A percentile compares a stretch with the other conserved stretches of the same genome.
phyloP scores from a whole-genome alignment of 2,113 vertebrate genomes.

The Morone saxatilis region DNA sequence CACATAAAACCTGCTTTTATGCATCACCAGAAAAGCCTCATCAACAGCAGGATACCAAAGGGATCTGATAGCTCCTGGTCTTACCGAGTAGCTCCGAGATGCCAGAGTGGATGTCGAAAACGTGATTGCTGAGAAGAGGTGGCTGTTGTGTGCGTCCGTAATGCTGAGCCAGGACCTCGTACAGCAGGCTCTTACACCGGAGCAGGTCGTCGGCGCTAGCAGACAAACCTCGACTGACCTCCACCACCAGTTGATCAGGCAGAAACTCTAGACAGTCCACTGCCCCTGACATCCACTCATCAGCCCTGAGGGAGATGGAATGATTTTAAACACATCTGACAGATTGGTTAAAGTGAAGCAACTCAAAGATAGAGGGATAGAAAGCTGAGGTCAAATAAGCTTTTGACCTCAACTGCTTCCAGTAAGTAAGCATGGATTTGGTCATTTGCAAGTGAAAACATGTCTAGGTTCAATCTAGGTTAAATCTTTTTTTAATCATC shows the following conservation, averaged over 20 bases:
- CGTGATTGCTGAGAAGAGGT: constrained; percentile 89
- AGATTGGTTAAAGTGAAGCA: not conserved
- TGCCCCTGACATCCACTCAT: constrained; percentile 94
- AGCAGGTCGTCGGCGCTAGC: constrained; percentile 84
- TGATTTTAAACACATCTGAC: not conserved
- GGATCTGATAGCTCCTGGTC: constrained; percentile 67
- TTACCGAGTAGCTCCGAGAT: constrained; percentile 95
- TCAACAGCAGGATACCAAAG: constrained; percentile 13
- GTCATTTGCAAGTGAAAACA: not conserved
- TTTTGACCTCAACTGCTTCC: not conserved
- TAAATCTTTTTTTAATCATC: too few relatives aligned
- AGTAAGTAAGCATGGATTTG: not conserved
- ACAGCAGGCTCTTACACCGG: constrained; percentile 90
- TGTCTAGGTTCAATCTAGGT: too few relatives aligned
- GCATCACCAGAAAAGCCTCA: constrained; percentile 13
- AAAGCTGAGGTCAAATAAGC: not conserved
- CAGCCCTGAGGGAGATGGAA: constrained; percentile 83
- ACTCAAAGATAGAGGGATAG: not conserved
- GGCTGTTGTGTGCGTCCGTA: constrained; percentile 87
- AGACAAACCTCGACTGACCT: constrained; percentile 92
- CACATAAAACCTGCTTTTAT: not conserved
- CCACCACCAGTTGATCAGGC: constrained; percentile 93
- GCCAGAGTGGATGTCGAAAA: constrained; percentile 93
- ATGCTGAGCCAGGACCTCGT: constrained; percentile 88
- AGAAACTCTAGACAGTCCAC: constrained; percentile 95